Evolutionary conservation across 2,888 invertebrate species (phyloP), one percentile per base, ranked within the genome.

Genomic region (Ganaspis brasiliensis): DNA sequence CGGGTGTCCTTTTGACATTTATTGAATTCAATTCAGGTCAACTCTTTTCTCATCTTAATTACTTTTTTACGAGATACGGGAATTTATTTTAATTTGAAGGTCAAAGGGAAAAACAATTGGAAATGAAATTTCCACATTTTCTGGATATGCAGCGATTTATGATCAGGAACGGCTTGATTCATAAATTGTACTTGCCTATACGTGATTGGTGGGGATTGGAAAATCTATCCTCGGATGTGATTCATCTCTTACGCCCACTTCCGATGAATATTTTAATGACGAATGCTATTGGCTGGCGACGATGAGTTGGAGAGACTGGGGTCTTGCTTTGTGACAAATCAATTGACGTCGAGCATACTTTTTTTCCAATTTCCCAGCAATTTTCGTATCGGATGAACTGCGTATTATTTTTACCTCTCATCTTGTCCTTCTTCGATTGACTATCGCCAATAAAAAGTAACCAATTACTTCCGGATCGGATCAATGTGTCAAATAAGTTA

Each of bases 221-320:
- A 86, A 85, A 86, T 75, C 85, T 77, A 79, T 82, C 74, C 79
- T 76, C 83, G 83, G 80, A 79, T 82, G 83, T 76, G 83, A 83
- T 85, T 82, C 81, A 81, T 83, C 74, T 81, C 72, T 57, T 57
- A 63, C 74, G 61, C 8, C 75, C 70, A 72, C 75, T 75, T 56
- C 75, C 84, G 83, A 83, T 87, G 86, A 86, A 89, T 88, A 89
- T 88, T 88, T 88, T 87, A 89, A 89, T 88, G 87, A 88, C 83
- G 80, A 77, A 81, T 59, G 61, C 74, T 67, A 67, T 67, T 67
- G 67, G 67, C 21, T 67, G 67, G 67, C 67, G 67, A 67, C 67
- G 67, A 49, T 63, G 59, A 70, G 63, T 77, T 79, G 82, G 81
- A 83, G 82, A 77, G 81, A 79, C 75, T 16, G 45, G 67, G 45